Base-by-base conservation (phyloP, 2,797 vertebrate genomes). In the Parotocinclus haroldoi region DNA sequence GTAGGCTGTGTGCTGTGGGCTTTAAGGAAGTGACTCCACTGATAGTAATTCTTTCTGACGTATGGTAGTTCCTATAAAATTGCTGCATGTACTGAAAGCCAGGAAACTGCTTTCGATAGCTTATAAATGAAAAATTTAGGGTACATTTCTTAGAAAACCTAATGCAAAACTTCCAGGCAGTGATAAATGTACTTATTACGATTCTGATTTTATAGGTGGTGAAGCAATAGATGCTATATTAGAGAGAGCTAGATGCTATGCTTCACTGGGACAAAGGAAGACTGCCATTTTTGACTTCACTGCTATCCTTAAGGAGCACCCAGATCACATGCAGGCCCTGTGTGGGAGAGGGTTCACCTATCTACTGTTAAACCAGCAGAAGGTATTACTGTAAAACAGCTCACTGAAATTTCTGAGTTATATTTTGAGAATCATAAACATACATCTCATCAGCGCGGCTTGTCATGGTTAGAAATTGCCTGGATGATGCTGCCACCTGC, bases 281-380 rank as follows among this genome's bases (percentile, higher is more conserved):
- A 98, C 94, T 0, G 94, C 96, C 1, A 91, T 98, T 82, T 97
- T 95, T 79, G 96, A 99, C 76, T 95, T 95, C 77, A 93, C 89
- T 51, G 79, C 91, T 3, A 82, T 93, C 71, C 85, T 99, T 8
- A 95, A 88, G 77, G 88, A 89, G 11, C 80, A 91, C 3, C 92
- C 92, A 0, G 72, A 80, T 44, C 91, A 96, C 0, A 84, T 90
- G 10, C 87, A 81, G 48, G 95, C 94, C 0, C 90, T 96, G 64
- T 95, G 94, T 7, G 95, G 95, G 10, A 87, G 95, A 78, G 93
- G 92, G 0, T 90, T 99, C 53, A 86, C 93, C 9, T 82, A 91
- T 77, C 87, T 96, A 2, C 87, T 88, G 69, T 87, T 99, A 72
- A 93, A 87, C 81, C 93, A 91, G 79, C 89, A 92, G 74, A 91